Evolutionary conservation across 2,888 invertebrate genomes (phyloP).

Genomic region (Hypena proboscidalis): DNA sequence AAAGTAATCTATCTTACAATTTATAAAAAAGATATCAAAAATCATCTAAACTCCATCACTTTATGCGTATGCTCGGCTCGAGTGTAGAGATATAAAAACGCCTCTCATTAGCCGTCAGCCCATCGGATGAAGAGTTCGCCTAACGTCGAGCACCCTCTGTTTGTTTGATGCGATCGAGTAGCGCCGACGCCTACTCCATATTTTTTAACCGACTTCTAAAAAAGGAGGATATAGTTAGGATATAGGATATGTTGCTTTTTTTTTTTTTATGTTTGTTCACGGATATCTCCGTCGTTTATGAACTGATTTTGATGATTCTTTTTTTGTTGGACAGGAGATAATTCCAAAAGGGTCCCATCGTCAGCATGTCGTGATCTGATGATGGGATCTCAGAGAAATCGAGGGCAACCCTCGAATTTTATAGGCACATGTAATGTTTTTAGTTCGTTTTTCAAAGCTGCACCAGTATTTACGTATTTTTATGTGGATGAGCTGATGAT

Average conservation of each 20-base stretch:
- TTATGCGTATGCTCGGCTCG: constrained; percentile 1
- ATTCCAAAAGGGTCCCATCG: too few relatives aligned
- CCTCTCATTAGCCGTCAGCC: constrained; percentile 12
- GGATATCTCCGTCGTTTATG: too few relatives aligned
- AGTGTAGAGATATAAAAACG: constrained; percentile 10
- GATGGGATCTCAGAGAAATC: too few relatives aligned
- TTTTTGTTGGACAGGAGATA: too few relatives aligned
- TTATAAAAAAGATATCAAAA: not conserved
- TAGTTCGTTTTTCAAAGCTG: too few relatives aligned
- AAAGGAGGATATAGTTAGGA: not conserved
- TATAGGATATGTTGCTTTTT: not conserved
- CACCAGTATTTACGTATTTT: too few relatives aligned
- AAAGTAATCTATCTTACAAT: not conserved
- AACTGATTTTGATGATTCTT: too few relatives aligned
- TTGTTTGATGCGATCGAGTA: constrained; percentile 10
- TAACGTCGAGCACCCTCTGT: constrained; percentile 10
- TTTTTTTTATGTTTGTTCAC: too few relatives aligned
- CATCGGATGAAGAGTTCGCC: constrained; percentile 7
- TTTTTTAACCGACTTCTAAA: not conserved
- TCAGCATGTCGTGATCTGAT: too few relatives aligned
- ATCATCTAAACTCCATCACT: constrained; percentile 1
- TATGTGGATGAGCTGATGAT: too few relatives aligned
- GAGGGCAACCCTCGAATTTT: too few relatives aligned
- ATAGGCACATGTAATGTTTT: too few relatives aligned
- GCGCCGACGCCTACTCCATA: not conserved